A percentile compares a stretch with the other conserved stretches of the same genome.
phyloP scores from a whole-genome alignment of 2,888 invertebrate species.

The Sarcophaga subvicina region DNA sequence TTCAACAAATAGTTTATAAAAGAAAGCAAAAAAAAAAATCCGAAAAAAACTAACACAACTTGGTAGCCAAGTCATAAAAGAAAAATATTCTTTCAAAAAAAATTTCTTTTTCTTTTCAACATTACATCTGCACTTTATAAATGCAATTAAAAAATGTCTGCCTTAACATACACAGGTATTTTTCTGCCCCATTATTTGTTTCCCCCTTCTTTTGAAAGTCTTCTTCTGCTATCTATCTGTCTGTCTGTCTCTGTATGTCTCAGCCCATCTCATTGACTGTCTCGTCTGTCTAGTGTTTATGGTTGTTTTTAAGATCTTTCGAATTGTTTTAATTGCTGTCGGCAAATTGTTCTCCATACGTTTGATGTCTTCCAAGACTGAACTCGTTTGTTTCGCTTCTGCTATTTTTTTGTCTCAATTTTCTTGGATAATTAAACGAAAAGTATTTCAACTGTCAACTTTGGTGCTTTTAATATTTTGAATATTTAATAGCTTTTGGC shows the following conservation, averaged over 20 bases:
- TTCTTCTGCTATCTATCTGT: background rate
- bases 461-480: background rate
- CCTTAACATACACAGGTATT: background rate
- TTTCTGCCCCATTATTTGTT: background rate
- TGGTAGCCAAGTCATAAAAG: background rate
- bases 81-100: background rate
- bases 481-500: background rate
- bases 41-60: background rate
- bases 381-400: background rate
- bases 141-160: constrained; percentile 22
- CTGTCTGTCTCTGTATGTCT: background rate
- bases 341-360: constrained; percentile 34
- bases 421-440: constrained; percentile 38
- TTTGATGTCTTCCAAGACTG: constrained; percentile 56
- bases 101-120: background rate
- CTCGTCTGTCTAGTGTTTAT: constrained; percentile 17
- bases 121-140: constrained; percentile 27
- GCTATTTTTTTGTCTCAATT: background rate
- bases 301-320: constrained; percentile 25
- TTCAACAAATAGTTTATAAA: background rate
- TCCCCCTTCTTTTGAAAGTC: background rate
- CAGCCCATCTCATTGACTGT: background rate
- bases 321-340: constrained; percentile 48
- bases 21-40: background rate
- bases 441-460: constrained; percentile 5